phyloP scores from a whole-genome alignment of 2,888 invertebrate genomes.

The Ommatoiulus sabulosus region DNA sequence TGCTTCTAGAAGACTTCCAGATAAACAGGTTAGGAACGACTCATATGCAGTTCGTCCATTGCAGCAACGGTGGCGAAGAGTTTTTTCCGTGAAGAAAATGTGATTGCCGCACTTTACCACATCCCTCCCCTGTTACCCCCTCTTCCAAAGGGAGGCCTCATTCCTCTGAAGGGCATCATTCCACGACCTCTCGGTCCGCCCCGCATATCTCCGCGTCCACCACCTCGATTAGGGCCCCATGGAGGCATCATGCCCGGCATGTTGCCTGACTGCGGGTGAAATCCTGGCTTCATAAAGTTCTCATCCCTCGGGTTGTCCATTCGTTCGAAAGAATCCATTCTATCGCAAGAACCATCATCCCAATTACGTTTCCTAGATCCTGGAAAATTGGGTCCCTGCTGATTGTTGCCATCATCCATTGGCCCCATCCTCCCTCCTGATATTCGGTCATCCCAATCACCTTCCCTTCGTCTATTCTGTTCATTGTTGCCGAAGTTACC shows the following conservation, averaged over 20 bases:
- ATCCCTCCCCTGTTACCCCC: constrained; percentile 18
- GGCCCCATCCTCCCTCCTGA: constrained; percentile 8
- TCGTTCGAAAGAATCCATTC: constrained; percentile 43
- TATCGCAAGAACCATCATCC: constrained; percentile 52
- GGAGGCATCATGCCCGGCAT: constrained; percentile 49
- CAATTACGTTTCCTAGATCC: constrained; percentile 39
- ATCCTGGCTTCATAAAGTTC: constrained; percentile 39
- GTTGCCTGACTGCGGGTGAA: constrained; percentile 5
- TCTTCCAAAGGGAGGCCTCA: constrained; percentile 26
- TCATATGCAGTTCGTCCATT: not conserved
- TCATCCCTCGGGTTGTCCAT: constrained; percentile 45
- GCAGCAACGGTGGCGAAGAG: not conserved
- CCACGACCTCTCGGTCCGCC: constrained; percentile 29
- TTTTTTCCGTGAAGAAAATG: not conserved
- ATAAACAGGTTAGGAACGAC: not conserved
- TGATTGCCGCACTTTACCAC: constrained; percentile 5
- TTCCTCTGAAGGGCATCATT: constrained; percentile 51
- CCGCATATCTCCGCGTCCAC: constrained; percentile 47
- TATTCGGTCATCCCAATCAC: constrained; percentile 57
- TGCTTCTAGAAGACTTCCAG: not conserved
- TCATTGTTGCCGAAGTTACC: constrained; percentile 42
- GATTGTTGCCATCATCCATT: constrained; percentile 42
- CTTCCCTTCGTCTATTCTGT: constrained; percentile 47
- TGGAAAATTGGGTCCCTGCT: constrained; percentile 27
- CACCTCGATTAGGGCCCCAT: constrained; percentile 54